These are phyloP conservation scores for Cyprinodon variegatus DNA, from an alignment of 2,113 vertebrate species.

Conservation along the genomic window DNA sequence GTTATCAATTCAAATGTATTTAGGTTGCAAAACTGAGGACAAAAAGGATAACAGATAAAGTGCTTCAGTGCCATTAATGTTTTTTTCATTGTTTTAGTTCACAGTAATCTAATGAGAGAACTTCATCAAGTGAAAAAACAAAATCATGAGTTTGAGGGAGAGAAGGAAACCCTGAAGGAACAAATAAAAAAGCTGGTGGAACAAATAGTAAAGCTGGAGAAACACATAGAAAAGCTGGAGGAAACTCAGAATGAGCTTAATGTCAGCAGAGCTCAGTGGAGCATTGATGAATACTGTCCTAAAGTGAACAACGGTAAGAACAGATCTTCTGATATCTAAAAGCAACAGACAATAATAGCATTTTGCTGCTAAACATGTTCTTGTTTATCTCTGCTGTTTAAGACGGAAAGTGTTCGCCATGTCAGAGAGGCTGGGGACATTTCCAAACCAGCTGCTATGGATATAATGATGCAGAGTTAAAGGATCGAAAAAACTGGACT, in stretches of 20 bases:
- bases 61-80: too few species aligned
- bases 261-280: background rate
- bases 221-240: background rate
- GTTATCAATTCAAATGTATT: too few species aligned
- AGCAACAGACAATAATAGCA: background rate
- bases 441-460: background rate
- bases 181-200: background rate
- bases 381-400: background rate
- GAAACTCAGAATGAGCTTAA: rapidly evolving
- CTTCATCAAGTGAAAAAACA: too few species aligned
- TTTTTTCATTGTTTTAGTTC: too few species aligned
- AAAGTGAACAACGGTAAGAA: background rate
- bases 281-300: conserved; percentile 27
- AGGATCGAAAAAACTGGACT: background rate
- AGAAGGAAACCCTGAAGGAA: background rate
- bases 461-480: rapidly evolving
- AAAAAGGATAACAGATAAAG: too few species aligned
- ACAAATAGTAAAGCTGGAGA: background rate
- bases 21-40: too few species aligned
- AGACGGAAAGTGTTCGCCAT: rapidly evolving
- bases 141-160: too few species aligned
- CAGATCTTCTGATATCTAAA: background rate
- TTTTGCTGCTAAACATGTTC: background rate
- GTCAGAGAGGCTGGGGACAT: rapidly evolving
- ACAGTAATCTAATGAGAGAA: too few species aligned